Base-by-base conservation (phyloP, 2,888 invertebrate genomes). In the Biston betularia region DNA sequence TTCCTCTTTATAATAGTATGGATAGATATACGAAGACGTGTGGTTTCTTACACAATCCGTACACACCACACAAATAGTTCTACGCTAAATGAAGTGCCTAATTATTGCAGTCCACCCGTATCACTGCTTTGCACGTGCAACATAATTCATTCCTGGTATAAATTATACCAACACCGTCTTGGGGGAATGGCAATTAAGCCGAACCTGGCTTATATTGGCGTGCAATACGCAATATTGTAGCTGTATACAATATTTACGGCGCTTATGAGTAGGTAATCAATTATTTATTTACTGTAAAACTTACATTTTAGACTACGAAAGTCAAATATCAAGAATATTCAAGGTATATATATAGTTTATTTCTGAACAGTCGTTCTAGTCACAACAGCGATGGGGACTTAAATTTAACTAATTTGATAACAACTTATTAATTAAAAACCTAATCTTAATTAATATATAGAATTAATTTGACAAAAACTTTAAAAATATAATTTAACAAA, bases 81-180 rank as follows among this genome's bases (percentile, higher is more conserved):
- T 50, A 33, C 34, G 14, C 58, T 46, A 58, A 48, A 66, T 45
- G 61, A 68, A 68, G 58, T 38, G 35, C 56, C 60, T 45, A 79
- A 80, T 80, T 74, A 79, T 77, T 79, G 72, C 79, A 79, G 76
- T 76, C 70, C 76, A 72, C 72, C 64, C 76, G 78, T 80, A 79
- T 79, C 75, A 79, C 75, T 68, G 66, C 62, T 74, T 79, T 75
- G 73, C 77, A 76, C 75, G 76, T 76, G 75, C 74, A 75, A 82
- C 78, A 85, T 89, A 86, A 86, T 79, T 88, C 86, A 88, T 84
- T 64, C 77, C 72, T 68, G 74, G 77, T 83, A 85, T 89, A 89
- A 88, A 87, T 89, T 88, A 89, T 83, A 82, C 79, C 79, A 80
- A 77, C 81, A 77, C 83, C 85, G 84, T 85, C 86, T 84, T 84